Percentiles rank a stretch among this genome's conserved stretches.
Evolutionary conservation across 2,797 vertebrate species (phyloP).

Genomic region (Hafferia zeledoni): DNA sequence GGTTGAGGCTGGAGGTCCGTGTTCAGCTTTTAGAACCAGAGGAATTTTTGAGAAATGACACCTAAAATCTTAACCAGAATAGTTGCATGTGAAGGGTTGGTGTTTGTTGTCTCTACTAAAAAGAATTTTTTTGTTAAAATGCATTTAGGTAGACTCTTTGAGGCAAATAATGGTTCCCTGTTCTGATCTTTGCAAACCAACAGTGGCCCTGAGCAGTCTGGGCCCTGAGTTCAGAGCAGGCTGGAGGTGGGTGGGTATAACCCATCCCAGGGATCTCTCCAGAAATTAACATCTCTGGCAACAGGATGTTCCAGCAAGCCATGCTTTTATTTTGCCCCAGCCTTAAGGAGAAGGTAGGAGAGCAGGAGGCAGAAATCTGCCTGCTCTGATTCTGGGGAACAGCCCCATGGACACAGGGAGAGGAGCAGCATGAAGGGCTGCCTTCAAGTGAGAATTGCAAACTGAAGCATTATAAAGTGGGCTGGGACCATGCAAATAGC

Average conservation of each 20-base stretch:
- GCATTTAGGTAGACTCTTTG: background rate
- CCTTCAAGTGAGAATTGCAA: too few species aligned
- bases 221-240: background rate
- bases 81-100: rapidly evolving
- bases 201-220: background rate
- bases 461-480: background rate
- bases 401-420: rapidly evolving
- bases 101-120: background rate
- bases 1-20: background rate
- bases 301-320: background rate
- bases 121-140: background rate
- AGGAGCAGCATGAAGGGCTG: background rate
- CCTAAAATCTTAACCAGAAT: rapidly evolving
- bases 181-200: background rate
- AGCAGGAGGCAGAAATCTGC: background rate
- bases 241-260: background rate
- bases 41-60: background rate
- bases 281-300: background rate
- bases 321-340: background rate
- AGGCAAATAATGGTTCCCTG: background rate
- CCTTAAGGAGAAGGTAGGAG: too few species aligned
- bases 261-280: background rate
- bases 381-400: background rate
- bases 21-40: background rate
- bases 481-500: too few species aligned